phyloP scores from a whole-genome alignment of 1,140 invertebrate genomes.

The Pseudachorutes palmiensis region DNA sequence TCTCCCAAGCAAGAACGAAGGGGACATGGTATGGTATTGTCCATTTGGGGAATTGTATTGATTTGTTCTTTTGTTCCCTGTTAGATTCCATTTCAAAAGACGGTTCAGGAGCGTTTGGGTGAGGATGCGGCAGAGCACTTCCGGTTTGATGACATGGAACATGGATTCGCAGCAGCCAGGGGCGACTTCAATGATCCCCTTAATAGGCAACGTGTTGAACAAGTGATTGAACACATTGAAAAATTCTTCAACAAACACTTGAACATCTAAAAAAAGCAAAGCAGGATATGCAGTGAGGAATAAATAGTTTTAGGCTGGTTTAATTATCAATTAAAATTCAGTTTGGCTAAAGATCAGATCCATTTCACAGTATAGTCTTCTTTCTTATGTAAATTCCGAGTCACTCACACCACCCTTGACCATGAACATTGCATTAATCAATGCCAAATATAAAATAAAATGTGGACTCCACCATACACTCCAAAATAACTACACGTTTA shows the following conservation, averaged over 20 bases:
- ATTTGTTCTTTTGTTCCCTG: not conserved
- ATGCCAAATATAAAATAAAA: too few species aligned
- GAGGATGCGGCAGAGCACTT: slow-evolving; percentile 24
- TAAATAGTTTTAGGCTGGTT: too few species aligned
- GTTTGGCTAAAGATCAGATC: too few species aligned
- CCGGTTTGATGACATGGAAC: slow-evolving; percentile 31
- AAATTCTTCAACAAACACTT: slow-evolving; percentile 24
- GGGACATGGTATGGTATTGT: slow-evolving; percentile 28
- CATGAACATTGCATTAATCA: too few species aligned
- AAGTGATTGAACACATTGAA: slow-evolving; percentile 21
- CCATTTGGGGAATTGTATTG: not conserved
- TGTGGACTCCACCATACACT: too few species aligned
- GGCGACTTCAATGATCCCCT: slow-evolving; percentile 29
- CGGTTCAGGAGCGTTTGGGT: slow-evolving; percentile 20
- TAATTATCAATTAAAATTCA: not conserved
- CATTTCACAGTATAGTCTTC: too few species aligned
- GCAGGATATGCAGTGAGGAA: not conserved
- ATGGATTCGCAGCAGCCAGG: slow-evolving; percentile 27
- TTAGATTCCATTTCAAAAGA: slow-evolving; percentile 28
- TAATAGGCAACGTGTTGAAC: slow-evolving; percentile 22
- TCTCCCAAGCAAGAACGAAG: slow-evolving; percentile 24
- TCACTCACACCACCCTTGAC: too few species aligned
- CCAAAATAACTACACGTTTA: too few species aligned
- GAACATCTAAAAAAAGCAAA: not conserved
- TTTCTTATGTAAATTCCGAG: too few species aligned